phyloP scores from a whole-genome alignment of 2,113 vertebrate genomes.

The Mus pahari region DNA sequence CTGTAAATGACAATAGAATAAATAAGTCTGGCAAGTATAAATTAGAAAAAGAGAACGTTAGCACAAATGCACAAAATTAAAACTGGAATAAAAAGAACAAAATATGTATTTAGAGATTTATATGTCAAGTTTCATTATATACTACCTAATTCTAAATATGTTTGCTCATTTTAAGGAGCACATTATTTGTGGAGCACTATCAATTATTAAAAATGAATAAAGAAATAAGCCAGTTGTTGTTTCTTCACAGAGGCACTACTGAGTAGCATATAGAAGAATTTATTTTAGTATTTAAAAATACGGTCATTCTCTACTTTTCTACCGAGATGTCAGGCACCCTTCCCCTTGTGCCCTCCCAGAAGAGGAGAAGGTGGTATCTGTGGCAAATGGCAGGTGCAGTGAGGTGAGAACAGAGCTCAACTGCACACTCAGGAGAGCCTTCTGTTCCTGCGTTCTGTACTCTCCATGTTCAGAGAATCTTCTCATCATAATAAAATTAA shows the following conservation, averaged over 20 bases:
- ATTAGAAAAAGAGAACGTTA: slow-evolving; percentile 55
- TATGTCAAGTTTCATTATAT: slow-evolving; percentile 30
- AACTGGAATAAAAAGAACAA: slow-evolving; percentile 18
- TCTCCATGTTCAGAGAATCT: background rate
- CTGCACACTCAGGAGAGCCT: background rate
- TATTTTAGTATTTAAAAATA: background rate
- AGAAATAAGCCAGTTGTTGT: background rate
- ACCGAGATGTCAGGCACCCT: background rate
- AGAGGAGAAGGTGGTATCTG: background rate
- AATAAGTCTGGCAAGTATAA: slow-evolving; percentile 37
- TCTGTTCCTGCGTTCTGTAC: background rate
- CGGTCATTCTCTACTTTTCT: background rate
- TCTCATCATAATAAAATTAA: background rate
- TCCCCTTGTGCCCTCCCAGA: background rate
- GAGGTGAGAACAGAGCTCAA: background rate
- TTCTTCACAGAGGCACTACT: slow-evolving; percentile 2
- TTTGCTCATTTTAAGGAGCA: slow-evolving; percentile 32
- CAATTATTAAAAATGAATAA: slow-evolving; percentile 38
- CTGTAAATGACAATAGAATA: slow-evolving; percentile 44
- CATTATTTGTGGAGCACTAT: slow-evolving; percentile 29
- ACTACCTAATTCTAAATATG: slow-evolving; percentile 43
- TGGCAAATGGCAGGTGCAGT: background rate
- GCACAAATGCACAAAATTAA: slow-evolving; percentile 46
- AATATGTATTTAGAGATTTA: slow-evolving; percentile 9
- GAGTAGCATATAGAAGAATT: background rate